Conservation (phyloP, 2,797 vertebrate genomes). For the Poeciliopsis turneri region DNA sequence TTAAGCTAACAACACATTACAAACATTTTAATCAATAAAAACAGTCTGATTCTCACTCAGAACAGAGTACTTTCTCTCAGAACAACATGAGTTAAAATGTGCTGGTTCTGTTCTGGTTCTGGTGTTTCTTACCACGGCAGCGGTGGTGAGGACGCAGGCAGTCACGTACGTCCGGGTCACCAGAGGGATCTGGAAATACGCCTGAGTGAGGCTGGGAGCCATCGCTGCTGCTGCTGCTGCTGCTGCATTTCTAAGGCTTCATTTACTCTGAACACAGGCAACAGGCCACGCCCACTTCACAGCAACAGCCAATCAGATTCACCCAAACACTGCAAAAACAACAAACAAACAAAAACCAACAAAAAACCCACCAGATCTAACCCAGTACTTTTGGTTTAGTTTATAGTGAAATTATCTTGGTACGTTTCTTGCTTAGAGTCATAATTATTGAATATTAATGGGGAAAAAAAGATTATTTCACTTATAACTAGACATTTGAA, state of each 20-base stretch:
- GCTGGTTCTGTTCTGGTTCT: background rate
- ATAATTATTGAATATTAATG: too few species aligned
- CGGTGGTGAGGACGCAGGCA: constrained; percentile 95
- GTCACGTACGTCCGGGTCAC: constrained; percentile 96
- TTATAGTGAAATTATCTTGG: too few species aligned
- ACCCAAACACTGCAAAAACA: background rate
- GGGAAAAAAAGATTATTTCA: too few species aligned
- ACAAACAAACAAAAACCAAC: too few species aligned
- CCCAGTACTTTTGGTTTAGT: too few species aligned
- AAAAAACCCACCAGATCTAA: too few species aligned
- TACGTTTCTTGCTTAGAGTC: too few species aligned
- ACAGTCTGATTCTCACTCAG: too few species aligned
- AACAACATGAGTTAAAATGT: constrained; percentile 58
- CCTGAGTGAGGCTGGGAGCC: constrained; percentile 78
- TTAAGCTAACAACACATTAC: background rate
- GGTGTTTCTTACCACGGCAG: constrained; percentile 89
- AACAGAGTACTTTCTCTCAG: background rate
- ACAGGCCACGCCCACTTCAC: constrained; percentile 30
- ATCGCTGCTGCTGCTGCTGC: constrained; percentile 51
- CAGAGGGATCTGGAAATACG: constrained; percentile 93
- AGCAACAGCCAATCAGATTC: constrained; percentile 29
- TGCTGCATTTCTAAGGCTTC: constrained; percentile 31
- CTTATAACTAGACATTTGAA: too few species aligned
- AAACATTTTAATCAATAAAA: background rate
- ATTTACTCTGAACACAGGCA: constrained; percentile 9